Percentiles rank a stretch among this genome's conserved stretches.
phyloP scores from a whole-genome alignment of 1,140 invertebrate genomes.

The Apis mellifera region Amel_HAv3.1 CM009938.2:34001-34500 shows the following conservation, averaged over 20 bases:
- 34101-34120: conserved; percentile 11
- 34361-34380: no score
- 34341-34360: no score
- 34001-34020: conserved; percentile 45
- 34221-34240: neutral
- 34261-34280: no score
- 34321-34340: no score
- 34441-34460: no score
- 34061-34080: conserved; percentile 26
- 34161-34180: neutral
- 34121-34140: neutral
- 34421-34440: no score
- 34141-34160: no score
- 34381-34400: no score
- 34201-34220: neutral
- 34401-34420: no score
- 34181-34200: neutral
- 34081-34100: conserved; percentile 44
- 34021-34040: conserved; percentile 43
- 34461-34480: no score
- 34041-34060: conserved; percentile 30
- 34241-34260: neutral
- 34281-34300: no score
- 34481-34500: neutral
- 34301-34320: no score